Evolutionary conservation across 1,140 invertebrate species (phyloP), one percentile per base, ranked within the genome.

Genomic region (Magallana angulata): DNA sequence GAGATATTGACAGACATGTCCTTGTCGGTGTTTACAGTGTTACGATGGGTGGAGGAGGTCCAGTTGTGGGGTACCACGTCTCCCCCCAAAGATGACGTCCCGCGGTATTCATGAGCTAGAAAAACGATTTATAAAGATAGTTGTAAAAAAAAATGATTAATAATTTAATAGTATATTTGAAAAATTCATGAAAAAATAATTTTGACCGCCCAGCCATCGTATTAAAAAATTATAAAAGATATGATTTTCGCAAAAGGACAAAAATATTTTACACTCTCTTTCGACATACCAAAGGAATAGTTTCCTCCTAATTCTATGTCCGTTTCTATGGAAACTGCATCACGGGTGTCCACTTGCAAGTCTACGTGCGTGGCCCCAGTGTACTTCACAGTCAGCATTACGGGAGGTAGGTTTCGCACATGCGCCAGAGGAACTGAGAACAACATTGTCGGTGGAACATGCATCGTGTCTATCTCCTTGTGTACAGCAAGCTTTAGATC

Each of bases 401-500:
- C 88, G 7, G 88, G 88, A n/a, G 88, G 88, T 14, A 89, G 57
- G 12, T 80, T 71, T 12, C 82, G 58, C 48, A 89, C 88, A 16
- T 84, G 83, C 5, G 88, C 88, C 14, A 89, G 85, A 36, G 88
- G 88, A 57, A 89, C 56, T 1, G 64, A 62, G n/a, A 89, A 86
- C 36, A 89, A 59, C 36, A 87, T 57, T 14, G 57, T 82, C 8
- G 85, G 85, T 18, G 30, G 18, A 12, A 86, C 87, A 11, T 60
- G 68, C 12, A 76, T 36, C 30, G 24, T 14, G 3, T 64, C 58
- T 11, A 89, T 30, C 1, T 64, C 14, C 24, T 81, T 85, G 6
- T 82, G 60, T n/a, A 87, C 57, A 6, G 59, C 83, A 7, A 89
- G n/a, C 57, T 60, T 84, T 68, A 89, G 85, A 8, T 81, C 85